A percentile compares a stretch with the other conserved stretches of the same genome.
Evolutionary conservation across 2,113 vertebrate genomes (phyloP).

Genomic region (Myiozetetes cayanensis): DNA sequence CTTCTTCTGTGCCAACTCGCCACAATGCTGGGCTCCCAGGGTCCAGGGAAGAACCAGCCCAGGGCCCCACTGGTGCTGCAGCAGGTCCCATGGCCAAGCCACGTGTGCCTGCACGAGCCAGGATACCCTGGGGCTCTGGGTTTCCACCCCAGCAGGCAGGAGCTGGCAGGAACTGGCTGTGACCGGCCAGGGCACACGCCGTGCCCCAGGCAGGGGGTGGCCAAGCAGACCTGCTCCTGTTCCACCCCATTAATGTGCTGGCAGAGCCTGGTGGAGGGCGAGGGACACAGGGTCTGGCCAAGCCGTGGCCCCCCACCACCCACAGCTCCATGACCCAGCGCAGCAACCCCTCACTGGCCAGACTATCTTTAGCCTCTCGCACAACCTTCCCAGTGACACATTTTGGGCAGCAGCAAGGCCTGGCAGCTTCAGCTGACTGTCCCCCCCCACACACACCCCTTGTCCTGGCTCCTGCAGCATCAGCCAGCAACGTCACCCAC

Average conservation of each 20-base stretch:
- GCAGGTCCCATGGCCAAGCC: neutral
- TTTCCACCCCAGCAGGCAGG: neutral
- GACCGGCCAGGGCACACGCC: fast-evolving
- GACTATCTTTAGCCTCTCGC: neutral
- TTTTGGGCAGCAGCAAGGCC: neutral
- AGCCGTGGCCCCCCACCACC: neutral
- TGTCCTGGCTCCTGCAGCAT: fast-evolving
- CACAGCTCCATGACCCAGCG: neutral
- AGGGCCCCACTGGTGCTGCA: neutral
- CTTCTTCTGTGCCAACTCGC: neutral
- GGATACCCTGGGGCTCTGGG: neutral
- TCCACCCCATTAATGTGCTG: neutral
- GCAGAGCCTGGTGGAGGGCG: neutral
- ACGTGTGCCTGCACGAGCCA: neutral
- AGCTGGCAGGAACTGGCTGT: neutral
- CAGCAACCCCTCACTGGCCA: neutral
- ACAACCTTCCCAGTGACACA: neutral
- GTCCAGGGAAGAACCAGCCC: neutral
- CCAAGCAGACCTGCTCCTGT: neutral
- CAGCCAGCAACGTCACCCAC: neutral
- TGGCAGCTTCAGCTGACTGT: neutral
- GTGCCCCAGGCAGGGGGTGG: neutral
- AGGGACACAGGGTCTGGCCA: neutral
- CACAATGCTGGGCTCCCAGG: fast-evolving
- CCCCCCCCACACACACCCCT: neutral